Conservation (phyloP, 2,113 vertebrate genomes). For the Blennius ocellaris region DNA sequence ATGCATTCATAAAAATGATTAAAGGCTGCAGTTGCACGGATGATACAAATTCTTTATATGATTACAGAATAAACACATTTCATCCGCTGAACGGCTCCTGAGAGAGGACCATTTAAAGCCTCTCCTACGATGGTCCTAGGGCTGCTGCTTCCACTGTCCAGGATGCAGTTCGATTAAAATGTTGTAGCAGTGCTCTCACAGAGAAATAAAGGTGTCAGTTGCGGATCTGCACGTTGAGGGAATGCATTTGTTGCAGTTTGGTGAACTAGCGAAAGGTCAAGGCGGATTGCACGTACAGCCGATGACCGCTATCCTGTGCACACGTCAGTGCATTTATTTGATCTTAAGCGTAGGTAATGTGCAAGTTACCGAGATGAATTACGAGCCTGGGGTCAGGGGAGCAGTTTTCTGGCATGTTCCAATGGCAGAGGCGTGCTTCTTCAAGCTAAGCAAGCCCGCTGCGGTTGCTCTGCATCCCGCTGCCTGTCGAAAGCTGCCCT, state of each 20-base stretch:
- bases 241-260: constrained; percentile 23
- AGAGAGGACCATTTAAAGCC: constrained; percentile 14
- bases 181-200: constrained; percentile 18
- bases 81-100: constrained; percentile 14
- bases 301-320: constrained; percentile 36
- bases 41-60: constrained; percentile 43
- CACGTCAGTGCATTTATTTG: constrained; percentile 58
- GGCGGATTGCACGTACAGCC: constrained; percentile 27
- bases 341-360: constrained; percentile 59
- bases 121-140: constrained; percentile 19
- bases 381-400: constrained; percentile 59
- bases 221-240: constrained; percentile 2
- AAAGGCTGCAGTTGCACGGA: constrained; percentile 37
- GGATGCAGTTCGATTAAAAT: constrained; percentile 37
- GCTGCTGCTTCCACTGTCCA: constrained; percentile 23
- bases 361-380: constrained; percentile 61
- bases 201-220: not conserved
- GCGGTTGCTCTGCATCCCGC: constrained; percentile 56
- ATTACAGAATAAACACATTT: constrained; percentile 55
- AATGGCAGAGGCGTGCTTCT: constrained; percentile 65
- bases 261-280: not conserved
- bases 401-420: constrained; percentile 55
- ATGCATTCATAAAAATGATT: constrained; percentile 65
- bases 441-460: constrained; percentile 46
- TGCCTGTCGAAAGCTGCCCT: constrained; percentile 68